A percentile compares a stretch with the other conserved stretches of the same genome.
Evolutionary conservation across 2,888 invertebrate species (phyloP).

Genomic region (Coelinius sp.): DNA sequence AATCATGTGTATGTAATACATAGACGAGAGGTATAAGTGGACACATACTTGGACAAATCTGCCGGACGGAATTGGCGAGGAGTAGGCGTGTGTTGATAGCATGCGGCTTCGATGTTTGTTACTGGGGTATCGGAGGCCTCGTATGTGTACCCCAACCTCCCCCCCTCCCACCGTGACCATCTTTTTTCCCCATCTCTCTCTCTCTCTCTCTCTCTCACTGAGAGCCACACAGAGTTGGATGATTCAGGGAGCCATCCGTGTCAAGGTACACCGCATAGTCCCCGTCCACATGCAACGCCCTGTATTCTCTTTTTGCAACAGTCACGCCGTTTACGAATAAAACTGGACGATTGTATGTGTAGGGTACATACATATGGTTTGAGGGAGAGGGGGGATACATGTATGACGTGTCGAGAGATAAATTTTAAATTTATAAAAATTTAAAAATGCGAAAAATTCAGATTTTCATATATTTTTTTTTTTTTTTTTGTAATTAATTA

Average conservation of each 20-base stretch:
- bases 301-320: constrained; percentile 57
- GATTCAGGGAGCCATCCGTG: constrained; percentile 71
- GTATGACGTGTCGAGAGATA: neutral
- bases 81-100: constrained; percentile 68
- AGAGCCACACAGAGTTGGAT: constrained; percentile 51
- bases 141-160: constrained; percentile 15
- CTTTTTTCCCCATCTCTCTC: neutral
- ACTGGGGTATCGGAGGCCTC: constrained; percentile 51
- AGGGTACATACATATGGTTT: neutral
- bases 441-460: neutral
- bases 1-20: constrained; percentile 36
- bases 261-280: constrained; percentile 70
- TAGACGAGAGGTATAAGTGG: too few relatives aligned
- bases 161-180: constrained; percentile 22
- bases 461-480: too few relatives aligned
- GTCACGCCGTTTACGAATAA: constrained; percentile 23
- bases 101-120: constrained; percentile 55
- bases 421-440: too few relatives aligned
- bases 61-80: constrained; percentile 42
- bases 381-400: neutral
- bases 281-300: constrained; percentile 62
- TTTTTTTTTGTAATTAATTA: too few relatives aligned
- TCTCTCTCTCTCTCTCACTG: neutral
- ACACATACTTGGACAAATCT: constrained; percentile 34
- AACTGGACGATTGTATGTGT: neutral